Evolutionary conservation across 1,140 invertebrate species (phyloP), one percentile per base, ranked within the genome.

Genomic region (Hycleus cichorii): DNA sequence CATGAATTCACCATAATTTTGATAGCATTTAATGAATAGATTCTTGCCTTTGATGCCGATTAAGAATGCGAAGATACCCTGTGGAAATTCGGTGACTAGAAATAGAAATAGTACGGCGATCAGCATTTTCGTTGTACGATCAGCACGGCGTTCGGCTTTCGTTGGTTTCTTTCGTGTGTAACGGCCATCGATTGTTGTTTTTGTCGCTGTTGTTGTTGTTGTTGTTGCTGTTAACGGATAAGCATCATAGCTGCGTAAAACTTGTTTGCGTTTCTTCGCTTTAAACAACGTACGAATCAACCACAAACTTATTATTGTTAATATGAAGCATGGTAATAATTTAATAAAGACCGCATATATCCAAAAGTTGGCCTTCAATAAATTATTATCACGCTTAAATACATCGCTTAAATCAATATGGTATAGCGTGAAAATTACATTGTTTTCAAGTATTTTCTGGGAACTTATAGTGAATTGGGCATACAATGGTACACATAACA

Each of bases 81-180:
- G 89, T 0, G 93, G 93, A 40, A 95, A 81, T 74, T 95, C 93
- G 0, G 91, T 93, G 1, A 93, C 76, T 1, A 95, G 78, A 65
- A 95, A 95, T 0, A 95, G 77, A 0, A 92, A 72, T 2, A 96
- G 77, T 0, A 97, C 87, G 0, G 91, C 91, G 3, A 97, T 77
- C 6, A 97, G 78, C 86, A 97, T 94, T 58, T 86, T 84, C 0
- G 93, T 96, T 0, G 94, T 97, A 59, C 89, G 81, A 71, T 94
- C 89, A 1, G 87, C 85, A 58, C 87, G 75, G 49, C 83, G 81
- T 64, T 88, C 84, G 27, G 82, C 81, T 68, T 85, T 86, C 9
- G 79, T 78, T 11, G 79, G 76, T 44, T 60, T 63, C 55, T 60
- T 62, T 46, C 11, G 3, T n/a, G 4, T 8, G 11, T 10, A n/a